Evolutionary conservation across 2,113 vertebrate species (phyloP).

Genomic region (Phrynosoma blainvillii): DNA sequence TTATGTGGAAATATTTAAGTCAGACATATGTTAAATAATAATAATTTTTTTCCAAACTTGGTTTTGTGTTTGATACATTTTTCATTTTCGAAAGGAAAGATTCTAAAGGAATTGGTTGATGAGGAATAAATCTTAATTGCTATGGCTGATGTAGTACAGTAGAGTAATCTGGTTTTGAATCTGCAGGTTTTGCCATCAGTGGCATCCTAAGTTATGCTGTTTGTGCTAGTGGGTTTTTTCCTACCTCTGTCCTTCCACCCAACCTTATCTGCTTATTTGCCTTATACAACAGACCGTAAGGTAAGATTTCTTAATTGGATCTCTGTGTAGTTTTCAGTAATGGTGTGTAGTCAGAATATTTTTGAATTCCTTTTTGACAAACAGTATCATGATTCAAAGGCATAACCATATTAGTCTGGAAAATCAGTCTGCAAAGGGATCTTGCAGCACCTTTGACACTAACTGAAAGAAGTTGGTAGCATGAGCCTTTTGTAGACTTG

Average conservation of each 20-base stretch:
- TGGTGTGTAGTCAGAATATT: background rate
- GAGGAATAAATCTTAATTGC: background rate
- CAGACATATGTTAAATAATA: constrained; percentile 83
- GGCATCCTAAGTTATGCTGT: background rate
- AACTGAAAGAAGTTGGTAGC: no score
- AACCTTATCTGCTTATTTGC: background rate
- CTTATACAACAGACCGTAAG: background rate
- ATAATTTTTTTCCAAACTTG: constrained; percentile 76
- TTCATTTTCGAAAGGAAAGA: constrained; percentile 36
- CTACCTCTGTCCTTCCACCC: background rate
- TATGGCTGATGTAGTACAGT: background rate
- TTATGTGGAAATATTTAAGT: constrained; percentile 86
- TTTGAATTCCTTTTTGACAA: background rate
- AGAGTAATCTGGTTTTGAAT: background rate
- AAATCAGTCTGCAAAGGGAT: no score
- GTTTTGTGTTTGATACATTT: constrained; percentile 71
- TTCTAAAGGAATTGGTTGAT: background rate
- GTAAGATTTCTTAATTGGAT: background rate
- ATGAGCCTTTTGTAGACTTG: no score
- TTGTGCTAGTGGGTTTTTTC: no score
- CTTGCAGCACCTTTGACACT: no score
- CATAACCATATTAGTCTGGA: no score
- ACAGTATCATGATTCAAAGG: background rate
- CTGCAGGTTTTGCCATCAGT: background rate
- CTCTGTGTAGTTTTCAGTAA: background rate